Evolutionary conservation across 2,888 invertebrate genomes (phyloP), one percentile per base, ranked within the genome.

Genomic region (Leptinotarsa rubiginosa): DNA sequence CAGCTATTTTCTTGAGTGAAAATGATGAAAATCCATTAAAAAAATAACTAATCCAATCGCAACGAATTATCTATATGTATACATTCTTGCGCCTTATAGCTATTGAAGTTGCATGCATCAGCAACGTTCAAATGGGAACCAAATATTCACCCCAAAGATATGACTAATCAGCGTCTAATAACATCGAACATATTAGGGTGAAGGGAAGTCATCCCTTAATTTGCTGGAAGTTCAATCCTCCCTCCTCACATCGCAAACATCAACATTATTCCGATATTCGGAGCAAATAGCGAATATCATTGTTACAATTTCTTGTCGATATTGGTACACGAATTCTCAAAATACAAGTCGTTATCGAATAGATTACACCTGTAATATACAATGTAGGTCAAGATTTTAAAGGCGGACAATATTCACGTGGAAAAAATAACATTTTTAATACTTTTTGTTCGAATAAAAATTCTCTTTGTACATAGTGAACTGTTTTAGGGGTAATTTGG

Each of bases 131-230:
- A 31, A 41, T 62, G 31, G 16, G 62, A 41, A 62, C 31, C 62
- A 62, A 62, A 62, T 62, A 62, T 62, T 62, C 62, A 62, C 62
- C 74, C 54, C 52, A 56, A 52, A 70, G 70, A 72, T 76, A 74
- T 72, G 74, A 72, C 74, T 76, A 76, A 76, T 76, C 76, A 76
- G 65, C 70, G 66, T 67, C 72, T 76, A 76, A 76, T 76, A 74
- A 72, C 66, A 72, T 77, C 68, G 73, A 75, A 77, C 72, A 68
- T 68, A 66, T 69, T 75, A 73, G 67, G 70, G 75, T 47, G 75
- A 73, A 68, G 70, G 75, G 65, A 75, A 72, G 50, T 70, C 70
- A 47, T 73, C 70, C 75, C 70, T 70, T 68, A 52, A 70, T 65
- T 54, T 71, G 65, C 25, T 52, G 54, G 52, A 71, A 65, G 41